phyloP scores from a whole-genome alignment of 2,888 invertebrate genomes.

The Dryadula phaetusa region DNA sequence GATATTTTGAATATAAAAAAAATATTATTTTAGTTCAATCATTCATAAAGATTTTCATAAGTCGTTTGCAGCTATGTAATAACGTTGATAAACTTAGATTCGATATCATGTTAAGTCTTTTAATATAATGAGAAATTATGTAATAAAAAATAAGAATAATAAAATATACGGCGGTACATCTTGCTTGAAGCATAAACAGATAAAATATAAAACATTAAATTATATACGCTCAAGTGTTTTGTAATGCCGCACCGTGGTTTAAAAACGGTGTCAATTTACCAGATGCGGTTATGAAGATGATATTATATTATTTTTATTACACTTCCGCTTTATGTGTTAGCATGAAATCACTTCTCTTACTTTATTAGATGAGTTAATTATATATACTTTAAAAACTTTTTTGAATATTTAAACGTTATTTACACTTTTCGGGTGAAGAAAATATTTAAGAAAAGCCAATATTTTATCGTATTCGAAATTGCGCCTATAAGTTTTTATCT shows the following conservation, averaged over 20 bases:
- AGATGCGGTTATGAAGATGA: slow-evolving; percentile 28
- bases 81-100: neutral
- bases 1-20: too few species aligned
- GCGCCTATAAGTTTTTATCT: too few species aligned
- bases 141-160: slow-evolving; percentile 10
- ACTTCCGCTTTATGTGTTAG: slow-evolving; percentile 22
- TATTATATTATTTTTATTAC: slow-evolving; percentile 31
- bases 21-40: too few species aligned
- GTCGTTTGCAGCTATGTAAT: neutral
- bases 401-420: too few species aligned
- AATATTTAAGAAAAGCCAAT: too few species aligned
- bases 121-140: neutral
- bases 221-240: slow-evolving; percentile 29
- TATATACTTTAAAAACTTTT: neutral
- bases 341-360: slow-evolving; percentile 1
- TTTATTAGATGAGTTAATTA: neutral
- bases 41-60: neutral
- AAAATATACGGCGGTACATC: slow-evolving; percentile 19
- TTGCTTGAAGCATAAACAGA: slow-evolving; percentile 24
- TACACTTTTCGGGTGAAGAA: too few species aligned
- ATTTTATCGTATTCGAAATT: too few species aligned
- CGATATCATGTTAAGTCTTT: neutral
- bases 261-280: slow-evolving; percentile 35
- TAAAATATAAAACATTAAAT: slow-evolving; percentile 32
- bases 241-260: slow-evolving; percentile 28